A percentile compares a stretch with the other conserved stretches of the same genome.
phyloP scores from a whole-genome alignment of 2,113 vertebrate species.

The Toxotes jaculatrix region DNA sequence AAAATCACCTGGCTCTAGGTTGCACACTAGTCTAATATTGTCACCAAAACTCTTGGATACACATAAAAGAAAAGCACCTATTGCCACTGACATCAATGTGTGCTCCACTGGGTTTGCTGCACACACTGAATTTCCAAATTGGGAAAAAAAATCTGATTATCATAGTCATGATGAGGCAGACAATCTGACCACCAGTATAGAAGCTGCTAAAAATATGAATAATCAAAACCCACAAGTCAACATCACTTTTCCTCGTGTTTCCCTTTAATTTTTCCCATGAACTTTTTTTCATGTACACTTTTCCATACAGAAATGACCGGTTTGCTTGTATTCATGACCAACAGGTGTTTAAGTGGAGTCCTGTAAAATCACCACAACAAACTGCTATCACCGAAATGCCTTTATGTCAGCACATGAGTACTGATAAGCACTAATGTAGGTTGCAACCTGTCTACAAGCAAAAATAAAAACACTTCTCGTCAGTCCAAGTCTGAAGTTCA shows the following conservation, averaged over 20 bases:
- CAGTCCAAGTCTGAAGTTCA: slow-evolving; percentile 50
- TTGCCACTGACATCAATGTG: no score
- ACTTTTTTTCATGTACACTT: neutral
- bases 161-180: neutral
- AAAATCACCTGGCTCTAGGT: neutral
- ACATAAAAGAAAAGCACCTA: no score
- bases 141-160: neutral
- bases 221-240: neutral
- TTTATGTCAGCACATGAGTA: neutral
- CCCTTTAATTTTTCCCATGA: neutral
- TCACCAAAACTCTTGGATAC: neutral
- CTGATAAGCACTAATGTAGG: slow-evolving; percentile 9
- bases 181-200: no score
- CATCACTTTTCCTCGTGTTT: neutral
- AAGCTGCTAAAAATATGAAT: neutral
- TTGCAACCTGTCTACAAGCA: slow-evolving; percentile 2
- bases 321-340: neutral
- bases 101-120: no score
- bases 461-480: slow-evolving; percentile 7
- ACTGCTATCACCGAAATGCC: slow-evolving; percentile 9
- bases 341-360: neutral
- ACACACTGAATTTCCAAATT: no score
- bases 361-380: slow-evolving; percentile 19
- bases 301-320: neutral
- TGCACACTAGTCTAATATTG: neutral